Conservation (phyloP, 1,140 invertebrate species). For the Procambarus clarkii region DNA sequence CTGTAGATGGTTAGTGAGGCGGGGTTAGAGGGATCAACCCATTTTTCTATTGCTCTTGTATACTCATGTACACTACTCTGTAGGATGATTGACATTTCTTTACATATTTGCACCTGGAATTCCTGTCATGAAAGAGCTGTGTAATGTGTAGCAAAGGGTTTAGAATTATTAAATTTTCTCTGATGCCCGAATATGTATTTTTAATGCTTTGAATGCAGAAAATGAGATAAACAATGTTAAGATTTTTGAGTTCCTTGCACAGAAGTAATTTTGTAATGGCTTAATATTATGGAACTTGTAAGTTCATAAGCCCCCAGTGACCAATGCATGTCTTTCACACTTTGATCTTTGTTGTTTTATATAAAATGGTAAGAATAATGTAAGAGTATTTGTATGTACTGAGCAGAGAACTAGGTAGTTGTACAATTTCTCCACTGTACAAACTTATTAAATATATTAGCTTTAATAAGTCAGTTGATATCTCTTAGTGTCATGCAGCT, state of each 20-base stretch:
- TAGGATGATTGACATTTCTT: too few relatives aligned
- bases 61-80: too few relatives aligned
- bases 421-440: neutral
- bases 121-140: too few relatives aligned
- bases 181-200: neutral
- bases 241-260: neutral
- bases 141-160: neutral
- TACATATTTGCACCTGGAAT: too few relatives aligned
- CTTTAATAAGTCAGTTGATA: constrained; percentile 4
- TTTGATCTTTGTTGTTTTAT: neutral
- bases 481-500: neutral
- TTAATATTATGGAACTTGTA: neutral
- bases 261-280: neutral
- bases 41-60: too few relatives aligned
- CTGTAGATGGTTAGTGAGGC: too few relatives aligned
- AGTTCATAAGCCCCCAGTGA: constrained; percentile 7
- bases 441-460: neutral
- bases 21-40: too few relatives aligned
- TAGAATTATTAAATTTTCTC: neutral
- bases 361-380: neutral
- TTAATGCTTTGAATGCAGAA: neutral
- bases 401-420: neutral
- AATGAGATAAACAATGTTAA: neutral
- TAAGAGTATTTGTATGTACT: neutral
- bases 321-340: neutral